These are phyloP conservation scores for Chondrilla cf. caribensis DNA, from an alignment of 37 sponge, comb jelly and placozoan genomes.

Conservation along the genomic window DNA sequence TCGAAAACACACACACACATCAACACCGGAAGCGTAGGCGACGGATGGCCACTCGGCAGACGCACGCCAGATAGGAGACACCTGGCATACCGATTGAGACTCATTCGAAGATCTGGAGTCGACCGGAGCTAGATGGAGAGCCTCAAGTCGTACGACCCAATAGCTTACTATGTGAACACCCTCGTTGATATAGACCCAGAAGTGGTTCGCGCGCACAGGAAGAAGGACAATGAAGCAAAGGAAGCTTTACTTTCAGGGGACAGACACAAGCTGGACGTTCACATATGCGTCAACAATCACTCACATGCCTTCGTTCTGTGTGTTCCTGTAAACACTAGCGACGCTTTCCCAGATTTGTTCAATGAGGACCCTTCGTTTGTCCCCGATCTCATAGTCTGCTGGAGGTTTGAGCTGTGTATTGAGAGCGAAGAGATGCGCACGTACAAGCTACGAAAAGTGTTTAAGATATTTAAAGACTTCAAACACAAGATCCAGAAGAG, in stretches of 20 bases:
- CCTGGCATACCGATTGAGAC: too few relatives aligned
- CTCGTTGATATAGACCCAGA: conserved; percentile 36
- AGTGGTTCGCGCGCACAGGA: conserved; percentile 25
- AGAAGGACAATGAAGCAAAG: conserved; percentile 19
- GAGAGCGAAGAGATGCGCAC: conserved; percentile 24
- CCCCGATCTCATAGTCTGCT: conserved; percentile 35
- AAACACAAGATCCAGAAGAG: conserved; percentile 18
- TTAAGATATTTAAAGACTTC: conserved; percentile 37
- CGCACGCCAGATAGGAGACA: too few relatives aligned
- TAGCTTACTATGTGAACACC: conserved; percentile 53
- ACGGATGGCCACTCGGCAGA: too few relatives aligned
- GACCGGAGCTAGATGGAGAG: too few relatives aligned
- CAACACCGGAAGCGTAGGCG: too few relatives aligned
- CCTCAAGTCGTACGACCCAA: conserved; percentile 45
- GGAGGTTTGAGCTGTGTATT: conserved; percentile 51
- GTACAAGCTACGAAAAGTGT: conserved; percentile 51
- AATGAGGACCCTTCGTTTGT: conserved; percentile 23
- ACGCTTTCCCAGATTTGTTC: not conserved
- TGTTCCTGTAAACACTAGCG: conserved; percentile 3
- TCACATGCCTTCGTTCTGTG: conserved; percentile 59
- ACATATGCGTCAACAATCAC: conserved; percentile 49
- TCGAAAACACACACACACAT: too few relatives aligned
- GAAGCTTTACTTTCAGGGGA: conserved; percentile 1
- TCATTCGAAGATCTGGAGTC: too few relatives aligned
- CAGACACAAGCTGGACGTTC: conserved; percentile 24